Conservation (phyloP, 2,113 vertebrate genomes). For the Speoplatyrhinus poulsoni region DNA sequence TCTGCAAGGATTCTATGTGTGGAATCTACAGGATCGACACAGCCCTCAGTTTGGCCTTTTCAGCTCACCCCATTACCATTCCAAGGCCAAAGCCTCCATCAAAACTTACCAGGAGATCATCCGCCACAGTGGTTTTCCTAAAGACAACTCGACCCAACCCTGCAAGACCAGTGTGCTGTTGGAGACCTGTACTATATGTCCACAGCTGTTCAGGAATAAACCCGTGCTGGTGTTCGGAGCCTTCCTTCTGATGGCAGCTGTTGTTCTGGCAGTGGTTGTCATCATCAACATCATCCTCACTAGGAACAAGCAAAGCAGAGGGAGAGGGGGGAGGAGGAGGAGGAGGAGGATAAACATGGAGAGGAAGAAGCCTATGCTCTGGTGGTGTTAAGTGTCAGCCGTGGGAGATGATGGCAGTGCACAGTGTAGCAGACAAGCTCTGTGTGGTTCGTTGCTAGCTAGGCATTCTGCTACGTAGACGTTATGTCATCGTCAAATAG, state of each 20-base stretch:
- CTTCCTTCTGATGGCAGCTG: slow-evolving; percentile 79
- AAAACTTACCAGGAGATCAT: slow-evolving; percentile 83
- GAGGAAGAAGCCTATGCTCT: slow-evolving; percentile 19
- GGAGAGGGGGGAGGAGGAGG: slow-evolving; percentile 7
- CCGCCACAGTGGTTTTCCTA: slow-evolving; percentile 76
- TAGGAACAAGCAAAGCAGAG: slow-evolving; percentile 66
- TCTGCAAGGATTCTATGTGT: slow-evolving; percentile 89
- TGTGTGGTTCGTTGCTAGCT: slow-evolving; percentile 6
- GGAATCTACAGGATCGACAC: slow-evolving; percentile 85
- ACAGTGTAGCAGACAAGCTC: slow-evolving; percentile 8
- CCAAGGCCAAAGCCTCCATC: slow-evolving; percentile 85
- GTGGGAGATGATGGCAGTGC: slow-evolving; percentile 22
- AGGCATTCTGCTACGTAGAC: too few species aligned
- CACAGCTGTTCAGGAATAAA: slow-evolving; percentile 79
- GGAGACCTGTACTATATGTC: slow-evolving; percentile 75
- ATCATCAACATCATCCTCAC: slow-evolving; percentile 72
- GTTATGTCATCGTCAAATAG: neutral
- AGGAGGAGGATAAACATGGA: slow-evolving; percentile 3
- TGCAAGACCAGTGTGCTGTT: slow-evolving; percentile 49
- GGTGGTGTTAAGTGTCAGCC: slow-evolving; percentile 9
- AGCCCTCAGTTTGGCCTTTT: slow-evolving; percentile 87
- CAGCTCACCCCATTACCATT: slow-evolving; percentile 76
- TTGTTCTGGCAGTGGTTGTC: slow-evolving; percentile 74
- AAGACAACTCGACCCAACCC: slow-evolving; percentile 8
- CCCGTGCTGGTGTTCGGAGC: slow-evolving; percentile 83